A percentile compares a stretch with the other conserved stretches of the same genome.
These are phyloP conservation scores for Drosophila littoralis DNA, from an alignment of 1,140 invertebrate species.

Conservation along the genomic window DNA sequence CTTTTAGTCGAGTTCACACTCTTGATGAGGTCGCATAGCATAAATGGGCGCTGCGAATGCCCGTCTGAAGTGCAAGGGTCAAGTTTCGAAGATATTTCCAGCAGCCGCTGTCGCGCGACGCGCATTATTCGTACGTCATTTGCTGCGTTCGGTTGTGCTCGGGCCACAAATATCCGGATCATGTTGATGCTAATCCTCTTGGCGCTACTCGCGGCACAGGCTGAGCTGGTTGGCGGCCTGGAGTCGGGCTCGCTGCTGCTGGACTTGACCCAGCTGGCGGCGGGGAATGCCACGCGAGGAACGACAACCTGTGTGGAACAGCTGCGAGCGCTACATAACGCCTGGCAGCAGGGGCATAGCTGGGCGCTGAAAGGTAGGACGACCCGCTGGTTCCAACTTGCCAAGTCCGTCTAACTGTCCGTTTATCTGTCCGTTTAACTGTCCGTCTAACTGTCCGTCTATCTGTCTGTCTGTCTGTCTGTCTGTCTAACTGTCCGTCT, in stretches of 20 bases:
- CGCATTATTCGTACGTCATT: neutral
- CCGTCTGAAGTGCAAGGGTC: too few relatives aligned
- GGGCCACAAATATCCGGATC: neutral
- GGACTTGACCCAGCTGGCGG: conserved; percentile 18
- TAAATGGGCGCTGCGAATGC: too few relatives aligned
- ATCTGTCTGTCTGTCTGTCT: too few relatives aligned
- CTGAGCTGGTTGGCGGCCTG: neutral
- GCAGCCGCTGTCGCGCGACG: too few relatives aligned
- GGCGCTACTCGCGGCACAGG: neutral
- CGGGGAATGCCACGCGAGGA: neutral
- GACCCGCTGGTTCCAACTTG: too few relatives aligned
- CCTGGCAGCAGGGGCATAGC: conserved; percentile 4
- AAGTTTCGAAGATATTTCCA: too few relatives aligned
- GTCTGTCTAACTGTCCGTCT: too few relatives aligned
- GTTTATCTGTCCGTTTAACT: too few relatives aligned
- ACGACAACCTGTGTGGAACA: conserved; percentile 30
- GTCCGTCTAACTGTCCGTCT: too few relatives aligned
- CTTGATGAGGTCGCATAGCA: too few relatives aligned
- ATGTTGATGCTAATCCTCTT: neutral
- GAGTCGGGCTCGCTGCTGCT: conserved; percentile 28
- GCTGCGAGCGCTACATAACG: conserved; percentile 18
- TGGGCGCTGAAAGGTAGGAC: conserved; percentile 58
- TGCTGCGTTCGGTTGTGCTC: neutral
- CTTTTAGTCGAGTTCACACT: too few relatives aligned
- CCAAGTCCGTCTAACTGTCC: too few relatives aligned